A percentile compares a stretch with the other conserved stretches of the same genome.
These are phyloP conservation scores for Drosophila crucigera DNA, from an alignment of 2,888 invertebrate genomes.

Conservation along the genomic window DNA sequence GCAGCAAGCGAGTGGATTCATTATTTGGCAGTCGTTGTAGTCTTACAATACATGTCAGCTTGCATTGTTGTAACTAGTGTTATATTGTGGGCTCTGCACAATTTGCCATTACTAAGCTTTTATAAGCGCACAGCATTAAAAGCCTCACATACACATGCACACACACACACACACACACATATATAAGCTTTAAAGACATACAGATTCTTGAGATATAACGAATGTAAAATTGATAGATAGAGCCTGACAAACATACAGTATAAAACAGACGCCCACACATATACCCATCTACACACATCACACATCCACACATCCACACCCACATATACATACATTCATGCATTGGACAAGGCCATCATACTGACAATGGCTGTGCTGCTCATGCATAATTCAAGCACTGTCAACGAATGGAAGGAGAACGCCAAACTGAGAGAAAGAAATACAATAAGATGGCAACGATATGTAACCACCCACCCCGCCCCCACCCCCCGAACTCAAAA, in stretches of 20 bases:
- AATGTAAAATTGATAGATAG: constrained; percentile 75
- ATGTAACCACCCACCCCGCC: background rate
- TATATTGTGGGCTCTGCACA: constrained; percentile 43
- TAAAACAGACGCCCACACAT: background rate
- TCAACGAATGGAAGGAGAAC: constrained; percentile 22
- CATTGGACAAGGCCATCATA: constrained; percentile 65
- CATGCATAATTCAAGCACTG: constrained; percentile 70
- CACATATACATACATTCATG: constrained; percentile 6
- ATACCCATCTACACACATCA: background rate
- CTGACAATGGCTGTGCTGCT: constrained; percentile 63
- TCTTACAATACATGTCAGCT: background rate
- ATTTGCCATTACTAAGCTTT: constrained; percentile 34
- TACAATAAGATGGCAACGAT: constrained; percentile 47
- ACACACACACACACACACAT: background rate
- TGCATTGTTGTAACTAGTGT: constrained; percentile 10
- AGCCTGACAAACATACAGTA: constrained; percentile 28
- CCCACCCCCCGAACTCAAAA: constrained; percentile 23
- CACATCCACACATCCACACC: constrained; percentile 5
- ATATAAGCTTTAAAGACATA: constrained; percentile 59
- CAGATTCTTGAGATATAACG: constrained; percentile 68
- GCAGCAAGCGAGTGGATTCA: background rate
- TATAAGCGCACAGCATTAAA: constrained; percentile 31
- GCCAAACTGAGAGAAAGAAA: constrained; percentile 24
- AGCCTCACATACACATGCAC: background rate
- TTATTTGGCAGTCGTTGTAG: constrained; percentile 1